phyloP scores from a whole-genome alignment of 2,113 vertebrate species.

The Pithys albifrons region DNA sequence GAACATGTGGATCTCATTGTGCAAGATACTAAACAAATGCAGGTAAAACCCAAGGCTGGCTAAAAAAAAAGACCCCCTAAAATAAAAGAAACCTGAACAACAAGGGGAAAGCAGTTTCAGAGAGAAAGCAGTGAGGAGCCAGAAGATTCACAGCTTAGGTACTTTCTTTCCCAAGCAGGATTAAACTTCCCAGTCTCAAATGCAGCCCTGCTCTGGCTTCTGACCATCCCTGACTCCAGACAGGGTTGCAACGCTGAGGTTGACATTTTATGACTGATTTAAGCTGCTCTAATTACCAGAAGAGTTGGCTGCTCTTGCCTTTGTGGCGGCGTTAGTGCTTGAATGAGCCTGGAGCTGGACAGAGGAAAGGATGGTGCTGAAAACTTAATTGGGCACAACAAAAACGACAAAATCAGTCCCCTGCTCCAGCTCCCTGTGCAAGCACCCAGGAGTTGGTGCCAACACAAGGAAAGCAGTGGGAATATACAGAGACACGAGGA shows the following conservation, averaged over 20 bases:
- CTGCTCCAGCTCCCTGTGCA: neutral
- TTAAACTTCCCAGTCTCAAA: neutral
- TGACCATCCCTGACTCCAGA: neutral
- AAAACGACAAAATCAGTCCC: neutral
- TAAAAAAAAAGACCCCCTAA: neutral
- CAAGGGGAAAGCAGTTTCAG: neutral
- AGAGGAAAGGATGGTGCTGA: slow-evolving; percentile 46
- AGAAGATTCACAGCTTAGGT: neutral
- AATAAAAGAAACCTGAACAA: neutral
- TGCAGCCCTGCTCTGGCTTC: neutral
- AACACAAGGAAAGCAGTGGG: neutral
- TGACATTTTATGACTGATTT: slow-evolving; percentile 5
- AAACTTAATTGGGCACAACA: slow-evolving; percentile 45
- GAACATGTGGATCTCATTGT: neutral
- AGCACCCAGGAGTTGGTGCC: neutral
- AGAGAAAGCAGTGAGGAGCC: neutral
- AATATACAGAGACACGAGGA: neutral
- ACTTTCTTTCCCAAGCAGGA: neutral
- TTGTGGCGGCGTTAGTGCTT: slow-evolving; percentile 3
- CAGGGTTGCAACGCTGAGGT: neutral
- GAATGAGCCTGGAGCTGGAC: slow-evolving; percentile 6
- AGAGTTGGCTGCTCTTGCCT: slow-evolving; percentile 20
- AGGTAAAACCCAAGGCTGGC: neutral
- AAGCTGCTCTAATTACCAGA: slow-evolving; percentile 26
- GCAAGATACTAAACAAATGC: neutral